These are phyloP conservation scores for Aulostomus chinensis DNA, from an alignment of 2,797 vertebrate species.

Conservation along the genomic window DNA sequence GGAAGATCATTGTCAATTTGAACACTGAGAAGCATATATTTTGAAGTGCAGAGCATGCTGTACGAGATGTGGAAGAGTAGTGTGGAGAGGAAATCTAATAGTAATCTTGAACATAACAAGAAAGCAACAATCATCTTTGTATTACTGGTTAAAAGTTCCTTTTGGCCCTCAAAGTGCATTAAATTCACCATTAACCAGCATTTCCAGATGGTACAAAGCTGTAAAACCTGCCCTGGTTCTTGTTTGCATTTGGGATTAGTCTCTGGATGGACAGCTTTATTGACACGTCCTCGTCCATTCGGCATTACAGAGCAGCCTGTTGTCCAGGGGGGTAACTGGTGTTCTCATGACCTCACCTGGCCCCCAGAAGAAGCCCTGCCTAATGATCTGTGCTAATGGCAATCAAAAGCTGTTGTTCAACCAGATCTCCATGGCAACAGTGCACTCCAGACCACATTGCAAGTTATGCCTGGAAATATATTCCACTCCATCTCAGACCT, in stretches of 20 bases:
- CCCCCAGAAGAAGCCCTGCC: conserved; percentile 65
- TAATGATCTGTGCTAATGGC: conserved; percentile 80
- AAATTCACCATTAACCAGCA: conserved; percentile 14
- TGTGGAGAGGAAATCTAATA: no score
- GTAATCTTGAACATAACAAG: conserved; percentile 6
- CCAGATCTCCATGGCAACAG: conserved; percentile 59
- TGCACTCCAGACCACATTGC: conserved; percentile 32
- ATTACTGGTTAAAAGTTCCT: conserved; percentile 6
- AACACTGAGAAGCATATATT: background rate
- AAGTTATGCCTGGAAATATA: conserved; percentile 25
- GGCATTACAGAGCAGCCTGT: conserved; percentile 60
- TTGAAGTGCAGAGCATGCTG: background rate
- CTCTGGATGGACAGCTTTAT: conserved; percentile 50
- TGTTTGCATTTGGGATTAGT: conserved; percentile 70
- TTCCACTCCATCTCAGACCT: conserved; percentile 11
- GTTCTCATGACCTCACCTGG: conserved; percentile 82
- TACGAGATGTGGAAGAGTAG: background rate
- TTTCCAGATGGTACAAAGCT: conserved; percentile 37
- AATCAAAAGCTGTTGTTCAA: conserved; percentile 69
- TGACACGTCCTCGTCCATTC: conserved; percentile 61
- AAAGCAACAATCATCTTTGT: conserved; percentile 1
- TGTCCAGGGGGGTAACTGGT: conserved; percentile 63
- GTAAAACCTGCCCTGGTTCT: conserved; percentile 2
- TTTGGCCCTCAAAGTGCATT: conserved; percentile 3
- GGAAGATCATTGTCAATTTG: conserved; percentile 13